A percentile compares a stretch with the other conserved stretches of the same genome.
Conservation (phyloP, 2,797 vertebrate genomes). For the Sebastes trivittatus region DNA sequence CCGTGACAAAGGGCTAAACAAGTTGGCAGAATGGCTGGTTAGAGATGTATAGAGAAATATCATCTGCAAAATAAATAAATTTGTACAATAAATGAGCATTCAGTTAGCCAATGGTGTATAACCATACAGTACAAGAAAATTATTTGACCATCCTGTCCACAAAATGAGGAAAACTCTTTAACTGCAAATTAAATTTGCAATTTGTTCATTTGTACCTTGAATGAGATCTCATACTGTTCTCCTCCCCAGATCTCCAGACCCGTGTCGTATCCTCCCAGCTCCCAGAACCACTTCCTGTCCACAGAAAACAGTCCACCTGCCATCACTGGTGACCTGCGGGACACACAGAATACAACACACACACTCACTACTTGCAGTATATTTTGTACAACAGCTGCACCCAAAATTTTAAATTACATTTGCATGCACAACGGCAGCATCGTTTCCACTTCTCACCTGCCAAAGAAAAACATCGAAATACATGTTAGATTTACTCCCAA, state of each 20-base stretch:
- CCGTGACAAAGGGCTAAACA: neutral
- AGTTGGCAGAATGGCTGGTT: neutral
- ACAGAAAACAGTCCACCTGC: slow-evolving; percentile 96
- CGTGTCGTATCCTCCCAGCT: slow-evolving; percentile 93
- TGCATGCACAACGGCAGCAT: no score
- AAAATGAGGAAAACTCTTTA: neutral
- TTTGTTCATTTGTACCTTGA: slow-evolving; percentile 86
- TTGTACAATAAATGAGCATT: neutral
- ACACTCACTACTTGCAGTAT: neutral
- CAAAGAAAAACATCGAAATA: neutral
- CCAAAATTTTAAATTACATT: neutral
- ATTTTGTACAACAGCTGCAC: no score
- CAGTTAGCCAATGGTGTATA: neutral
- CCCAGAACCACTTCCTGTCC: slow-evolving; percentile 98
- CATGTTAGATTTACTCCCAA: neutral
- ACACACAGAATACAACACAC: slow-evolving; percentile 27
- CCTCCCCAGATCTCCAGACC: slow-evolving; percentile 99
- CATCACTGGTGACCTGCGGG: slow-evolving; percentile 96
- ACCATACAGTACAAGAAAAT: neutral
- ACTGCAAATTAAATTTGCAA: neutral
- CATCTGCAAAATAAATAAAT: neutral
- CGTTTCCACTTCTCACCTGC: neutral
- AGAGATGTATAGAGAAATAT: neutral
- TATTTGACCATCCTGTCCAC: fast-evolving
- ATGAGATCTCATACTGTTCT: slow-evolving; percentile 98